These are phyloP conservation scores for Arion vulgaris DNA, from an alignment of 1,140 invertebrate genomes.

Conservation along the genomic window DNA sequence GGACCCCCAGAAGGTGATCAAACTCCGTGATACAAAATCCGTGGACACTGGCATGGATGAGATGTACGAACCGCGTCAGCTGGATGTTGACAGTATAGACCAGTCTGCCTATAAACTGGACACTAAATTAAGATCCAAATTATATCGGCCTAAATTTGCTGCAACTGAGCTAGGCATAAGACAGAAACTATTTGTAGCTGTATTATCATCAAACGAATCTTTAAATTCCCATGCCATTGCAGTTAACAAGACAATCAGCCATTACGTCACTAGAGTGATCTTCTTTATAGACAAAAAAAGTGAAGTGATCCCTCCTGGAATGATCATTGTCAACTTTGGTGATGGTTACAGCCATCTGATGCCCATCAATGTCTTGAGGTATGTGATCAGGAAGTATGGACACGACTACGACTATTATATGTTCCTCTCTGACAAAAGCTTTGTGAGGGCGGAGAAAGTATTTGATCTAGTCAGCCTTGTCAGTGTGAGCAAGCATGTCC, in stretches of 20 bases:
- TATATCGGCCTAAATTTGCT: slow-evolving; percentile 86
- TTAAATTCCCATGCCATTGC: slow-evolving; percentile 82
- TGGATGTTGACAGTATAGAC: slow-evolving; percentile 33
- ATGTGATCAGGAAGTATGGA: slow-evolving; percentile 89
- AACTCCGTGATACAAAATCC: slow-evolving; percentile 54
- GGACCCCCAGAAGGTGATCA: slow-evolving; percentile 50
- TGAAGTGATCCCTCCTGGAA: slow-evolving; percentile 58
- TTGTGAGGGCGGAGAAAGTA: slow-evolving; percentile 83
- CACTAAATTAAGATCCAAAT: slow-evolving; percentile 45
- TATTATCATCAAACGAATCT: slow-evolving; percentile 82
- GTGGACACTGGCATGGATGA: slow-evolving; percentile 38
- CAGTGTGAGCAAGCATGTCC: slow-evolving; percentile 86
- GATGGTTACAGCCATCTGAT: slow-evolving; percentile 66
- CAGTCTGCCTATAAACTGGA: slow-evolving; percentile 10
- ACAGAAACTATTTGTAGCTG: slow-evolving; percentile 89
- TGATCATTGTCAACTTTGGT: slow-evolving; percentile 69
- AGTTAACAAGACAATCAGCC: slow-evolving; percentile 85
- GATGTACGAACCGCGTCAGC: slow-evolving; percentile 43
- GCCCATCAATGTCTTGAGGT: slow-evolving; percentile 83
- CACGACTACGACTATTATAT: slow-evolving; percentile 93
- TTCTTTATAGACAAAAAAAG: slow-evolving; percentile 83
- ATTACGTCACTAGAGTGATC: slow-evolving; percentile 84
- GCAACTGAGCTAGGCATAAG: slow-evolving; percentile 92
- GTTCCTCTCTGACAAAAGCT: slow-evolving; percentile 85
- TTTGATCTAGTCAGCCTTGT: slow-evolving; percentile 81